Conservation (phyloP, 1,140 invertebrate species). For the Holcopasites calliopsidis region DNA sequence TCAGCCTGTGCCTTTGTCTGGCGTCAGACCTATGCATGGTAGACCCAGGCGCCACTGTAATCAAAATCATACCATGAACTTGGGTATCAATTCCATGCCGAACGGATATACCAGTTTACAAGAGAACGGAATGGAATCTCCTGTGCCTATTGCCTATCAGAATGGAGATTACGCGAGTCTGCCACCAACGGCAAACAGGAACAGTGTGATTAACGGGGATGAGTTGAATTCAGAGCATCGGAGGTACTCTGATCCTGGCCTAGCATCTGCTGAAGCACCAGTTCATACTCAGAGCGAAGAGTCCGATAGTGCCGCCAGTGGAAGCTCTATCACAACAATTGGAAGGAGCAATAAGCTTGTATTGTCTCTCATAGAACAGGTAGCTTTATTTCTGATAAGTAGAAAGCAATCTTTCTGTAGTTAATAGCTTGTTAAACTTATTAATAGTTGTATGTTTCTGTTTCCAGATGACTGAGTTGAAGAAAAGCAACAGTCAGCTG, state of each 20-base stretch:
- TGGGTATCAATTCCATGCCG: constrained; percentile 56
- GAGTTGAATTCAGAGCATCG: constrained; percentile 75
- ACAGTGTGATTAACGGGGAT: constrained; percentile 59
- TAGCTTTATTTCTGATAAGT: constrained; percentile 46
- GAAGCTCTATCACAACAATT: constrained; percentile 75
- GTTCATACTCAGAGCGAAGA: constrained; percentile 72
- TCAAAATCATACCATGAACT: constrained; percentile 43
- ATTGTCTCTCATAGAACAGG: constrained; percentile 79
- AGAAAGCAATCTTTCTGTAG: too few relatives aligned
- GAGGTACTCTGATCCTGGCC: constrained; percentile 81
- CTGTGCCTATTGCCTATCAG: constrained; percentile 70
- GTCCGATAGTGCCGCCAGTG: constrained; percentile 70
- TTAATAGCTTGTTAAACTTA: not conserved
- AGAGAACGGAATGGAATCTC: constrained; percentile 72
- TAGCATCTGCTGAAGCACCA: constrained; percentile 77
- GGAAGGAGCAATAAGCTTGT: constrained; percentile 78
- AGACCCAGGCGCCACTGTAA: constrained; percentile 54
- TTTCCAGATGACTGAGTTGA: constrained; percentile 76
- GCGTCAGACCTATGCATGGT: constrained; percentile 62
- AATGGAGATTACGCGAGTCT: constrained; percentile 79
- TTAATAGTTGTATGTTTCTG: not conserved
- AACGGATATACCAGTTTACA: constrained; percentile 71
- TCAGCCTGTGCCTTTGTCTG: constrained; percentile 67
- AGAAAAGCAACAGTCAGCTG: constrained; percentile 80
- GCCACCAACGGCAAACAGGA: constrained; percentile 77